Percentiles rank a stretch among this genome's conserved stretches.
These are phyloP conservation scores for Euphonia xanthogaster DNA, from an alignment of 2,797 vertebrate species.

Conservation along the genomic window DNA sequence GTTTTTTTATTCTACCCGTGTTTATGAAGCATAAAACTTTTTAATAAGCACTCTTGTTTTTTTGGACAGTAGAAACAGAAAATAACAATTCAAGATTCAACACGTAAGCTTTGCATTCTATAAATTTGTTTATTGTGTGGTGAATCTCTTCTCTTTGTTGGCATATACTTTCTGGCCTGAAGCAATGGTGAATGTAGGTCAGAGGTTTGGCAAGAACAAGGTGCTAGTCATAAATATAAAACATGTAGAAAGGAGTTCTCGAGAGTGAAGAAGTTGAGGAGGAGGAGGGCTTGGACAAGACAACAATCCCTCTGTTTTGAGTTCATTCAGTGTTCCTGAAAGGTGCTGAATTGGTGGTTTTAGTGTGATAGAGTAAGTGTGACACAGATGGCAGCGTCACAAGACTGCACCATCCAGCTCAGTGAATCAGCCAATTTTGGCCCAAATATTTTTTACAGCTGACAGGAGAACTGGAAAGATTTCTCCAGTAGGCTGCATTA, in stretches of 20 bases:
- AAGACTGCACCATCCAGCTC: neutral
- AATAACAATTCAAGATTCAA: neutral
- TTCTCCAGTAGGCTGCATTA: neutral
- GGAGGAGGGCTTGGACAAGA: neutral
- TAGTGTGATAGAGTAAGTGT: neutral
- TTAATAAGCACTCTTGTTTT: neutral
- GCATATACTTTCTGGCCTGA: neutral
- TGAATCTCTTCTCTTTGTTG: neutral
- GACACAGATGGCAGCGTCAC: neutral
- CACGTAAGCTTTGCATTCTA: neutral
- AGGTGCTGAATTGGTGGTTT: neutral
- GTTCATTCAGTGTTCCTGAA: neutral
- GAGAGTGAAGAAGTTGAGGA: neutral
- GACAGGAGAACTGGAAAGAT: neutral
- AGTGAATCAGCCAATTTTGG: neutral
- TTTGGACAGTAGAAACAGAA: neutral
- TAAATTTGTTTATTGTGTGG: neutral
- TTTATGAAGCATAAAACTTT: neutral
- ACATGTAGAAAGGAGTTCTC: neutral
- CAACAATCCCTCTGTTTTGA: neutral
- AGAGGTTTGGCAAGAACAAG: neutral
- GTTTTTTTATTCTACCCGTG: neutral
- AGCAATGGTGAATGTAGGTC: neutral
- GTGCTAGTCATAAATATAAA: neutral
- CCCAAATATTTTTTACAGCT: neutral